Evolutionary conservation across 1,140 invertebrate genomes (phyloP).

Genomic region (Sycophila sp.): DNA sequence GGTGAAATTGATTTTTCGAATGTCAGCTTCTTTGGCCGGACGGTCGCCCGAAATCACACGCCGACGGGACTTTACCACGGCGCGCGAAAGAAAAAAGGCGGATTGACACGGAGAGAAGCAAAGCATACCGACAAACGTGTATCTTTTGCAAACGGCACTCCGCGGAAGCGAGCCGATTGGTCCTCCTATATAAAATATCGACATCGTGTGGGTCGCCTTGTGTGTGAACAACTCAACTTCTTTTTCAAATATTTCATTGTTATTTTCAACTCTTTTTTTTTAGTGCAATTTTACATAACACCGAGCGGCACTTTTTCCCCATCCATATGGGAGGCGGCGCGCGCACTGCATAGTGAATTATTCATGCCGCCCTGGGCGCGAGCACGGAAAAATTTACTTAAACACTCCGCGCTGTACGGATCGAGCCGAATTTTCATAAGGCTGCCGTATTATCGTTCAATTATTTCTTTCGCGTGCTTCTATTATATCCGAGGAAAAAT

Average conservation of each 20-base stretch:
- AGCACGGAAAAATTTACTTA: constrained; percentile 29
- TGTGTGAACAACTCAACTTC: too few relatives aligned
- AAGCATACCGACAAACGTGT: constrained; percentile 35
- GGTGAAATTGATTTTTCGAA: constrained; percentile 26
- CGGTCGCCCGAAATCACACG: too few relatives aligned
- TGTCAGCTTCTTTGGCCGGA: too few relatives aligned
- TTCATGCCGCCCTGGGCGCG: constrained; percentile 2
- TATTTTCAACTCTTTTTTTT: background rate
- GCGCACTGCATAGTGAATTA: constrained; percentile 37
- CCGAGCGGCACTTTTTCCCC: background rate
- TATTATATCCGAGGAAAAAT: background rate
- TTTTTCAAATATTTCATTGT: too few relatives aligned
- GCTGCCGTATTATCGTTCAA: too few relatives aligned
- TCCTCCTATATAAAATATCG: constrained; percentile 44
- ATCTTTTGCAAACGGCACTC: constrained; percentile 33
- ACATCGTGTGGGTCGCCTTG: too few relatives aligned
- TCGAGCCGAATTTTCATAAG: too few relatives aligned
- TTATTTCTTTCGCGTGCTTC: background rate
- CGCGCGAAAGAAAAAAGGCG: constrained; percentile 3
- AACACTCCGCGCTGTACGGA: background rate
- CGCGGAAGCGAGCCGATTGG: constrained; percentile 36
- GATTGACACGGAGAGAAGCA: background rate
- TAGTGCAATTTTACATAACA: constrained; percentile 31
- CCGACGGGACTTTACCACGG: too few relatives aligned
- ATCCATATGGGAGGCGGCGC: constrained; percentile 7